Evolutionary conservation across 2,797 vertebrate species (phyloP), one percentile per base, ranked within the genome.

Genomic region (Gallinago nigripennis): DNA sequence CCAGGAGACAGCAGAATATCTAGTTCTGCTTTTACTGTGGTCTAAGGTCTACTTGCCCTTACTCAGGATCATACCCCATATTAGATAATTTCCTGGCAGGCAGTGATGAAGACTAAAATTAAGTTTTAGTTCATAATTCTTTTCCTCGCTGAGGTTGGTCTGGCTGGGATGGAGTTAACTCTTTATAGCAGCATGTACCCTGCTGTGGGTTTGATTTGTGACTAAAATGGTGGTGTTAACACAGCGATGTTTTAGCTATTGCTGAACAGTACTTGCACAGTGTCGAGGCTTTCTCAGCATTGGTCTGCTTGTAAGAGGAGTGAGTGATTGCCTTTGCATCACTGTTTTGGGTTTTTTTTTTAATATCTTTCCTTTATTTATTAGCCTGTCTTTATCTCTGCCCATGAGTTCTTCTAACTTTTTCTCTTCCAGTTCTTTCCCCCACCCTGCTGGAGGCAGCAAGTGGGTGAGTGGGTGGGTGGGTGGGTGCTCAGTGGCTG

Each of bases 391-490:
- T 65, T 48, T 54, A 37, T 64, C 24, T 78, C 8, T 2, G 43
- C 18, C 24, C 4, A 8, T n/a, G 20, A 37, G 5, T 45, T 71
- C 70, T 61, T 51, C 77, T n/a, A 11, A 5, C 13, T 75, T 68
- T 76, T 63, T 17, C 10, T 46, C 19, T 73, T 53, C 51, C 28
- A 43, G 3, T 56, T 72, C 64, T 77, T 77, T 10, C 18, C 11
- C 10, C 2, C 9, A 31, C 23, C 19, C 20, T 92, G 35, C 54
- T 51, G 24, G 13, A 15, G 24, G 16, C 33, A 61, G 30, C 30
- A 41, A 60, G 20, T 37, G 66, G 66, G 30, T 0, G 0, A 66
- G 45, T n/a, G 25, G 16, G 13, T 46, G 48, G 16, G 13, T 46
- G 48, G 20, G 7, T 46, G n/a, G 27, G 21, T 61, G 21, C n/a